Conservation (phyloP, 2,113 vertebrate species). For the Chloropsis hardwickii region DNA sequence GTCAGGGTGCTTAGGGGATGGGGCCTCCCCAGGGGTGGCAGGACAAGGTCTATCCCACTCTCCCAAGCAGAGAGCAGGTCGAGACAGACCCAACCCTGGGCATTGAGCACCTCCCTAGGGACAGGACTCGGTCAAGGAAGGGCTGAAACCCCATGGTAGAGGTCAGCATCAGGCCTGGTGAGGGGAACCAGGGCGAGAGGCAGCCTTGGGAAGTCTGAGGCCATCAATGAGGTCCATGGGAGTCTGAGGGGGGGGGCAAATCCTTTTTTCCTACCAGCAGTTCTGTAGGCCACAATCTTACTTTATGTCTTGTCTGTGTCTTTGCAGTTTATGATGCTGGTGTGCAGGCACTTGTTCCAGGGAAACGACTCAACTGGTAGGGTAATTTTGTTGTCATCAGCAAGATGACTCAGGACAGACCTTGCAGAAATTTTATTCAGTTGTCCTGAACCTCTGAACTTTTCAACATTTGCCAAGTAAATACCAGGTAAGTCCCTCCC, state of each 20-base stretch:
- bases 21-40: rapidly evolving
- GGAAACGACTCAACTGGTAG: rapidly evolving
- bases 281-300: neutral
- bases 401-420: neutral
- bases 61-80: neutral
- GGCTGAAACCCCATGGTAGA: neutral
- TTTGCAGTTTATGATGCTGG: neutral
- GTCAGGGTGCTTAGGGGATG: too few relatives aligned
- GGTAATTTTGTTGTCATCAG: neutral
- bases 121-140: neutral
- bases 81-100: neutral
- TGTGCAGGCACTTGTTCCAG: neutral
- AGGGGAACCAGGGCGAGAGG: neutral
- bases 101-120: neutral
- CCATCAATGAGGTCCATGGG: neutral
- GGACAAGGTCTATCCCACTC: neutral
- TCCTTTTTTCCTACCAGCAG: neutral
- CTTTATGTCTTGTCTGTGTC: neutral
- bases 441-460: neutral
- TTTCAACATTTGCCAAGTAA: neutral
- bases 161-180: neutral
- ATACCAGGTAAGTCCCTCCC: neutral
- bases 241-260: neutral
- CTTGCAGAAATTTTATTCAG: neutral
- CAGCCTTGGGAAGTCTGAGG: neutral